Percentiles rank a stretch among this genome's conserved stretches.
These are phyloP conservation scores for Drosophila miranda DNA, from an alignment of 1,140 invertebrate genomes.

Conservation along the genomic window DNA sequence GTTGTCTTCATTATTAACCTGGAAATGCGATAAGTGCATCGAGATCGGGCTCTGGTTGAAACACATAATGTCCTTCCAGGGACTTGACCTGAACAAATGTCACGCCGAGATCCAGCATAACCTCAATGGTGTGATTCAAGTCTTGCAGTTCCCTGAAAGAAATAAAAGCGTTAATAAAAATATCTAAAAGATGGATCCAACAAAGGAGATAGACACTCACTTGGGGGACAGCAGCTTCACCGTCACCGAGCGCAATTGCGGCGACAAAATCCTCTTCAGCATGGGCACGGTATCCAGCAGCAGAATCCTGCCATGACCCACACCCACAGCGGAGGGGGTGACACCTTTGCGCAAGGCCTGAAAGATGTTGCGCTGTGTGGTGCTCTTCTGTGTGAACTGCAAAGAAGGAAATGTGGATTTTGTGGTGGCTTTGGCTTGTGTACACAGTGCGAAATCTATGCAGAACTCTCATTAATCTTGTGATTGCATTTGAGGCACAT, in stretches of 20 bases:
- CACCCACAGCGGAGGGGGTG: conserved; percentile 84
- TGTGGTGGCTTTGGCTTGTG: conserved; percentile 17
- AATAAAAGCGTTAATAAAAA: not conserved
- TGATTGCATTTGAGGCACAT: conserved; percentile 81
- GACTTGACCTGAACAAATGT: conserved; percentile 92
- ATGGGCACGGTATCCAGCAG: conserved; percentile 89
- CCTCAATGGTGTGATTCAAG: conserved; percentile 88
- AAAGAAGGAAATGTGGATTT: conserved; percentile 44
- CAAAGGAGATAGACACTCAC: conserved; percentile 35
- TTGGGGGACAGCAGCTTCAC: conserved; percentile 81
- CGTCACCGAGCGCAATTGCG: conserved; percentile 89
- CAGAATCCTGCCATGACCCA: conserved; percentile 84
- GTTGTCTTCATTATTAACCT: conserved; percentile 28
- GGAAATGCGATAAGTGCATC: conserved; percentile 73
- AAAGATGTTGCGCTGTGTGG: conserved; percentile 85
- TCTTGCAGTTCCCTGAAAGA: conserved; percentile 87
- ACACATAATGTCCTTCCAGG: conserved; percentile 90
- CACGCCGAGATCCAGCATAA: conserved; percentile 95
- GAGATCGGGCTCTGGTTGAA: conserved; percentile 91
- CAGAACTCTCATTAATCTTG: conserved; percentile 79
- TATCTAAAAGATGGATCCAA: not conserved
- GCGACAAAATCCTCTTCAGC: conserved; percentile 89
- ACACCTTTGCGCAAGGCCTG: conserved; percentile 86
- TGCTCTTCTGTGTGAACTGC: conserved; percentile 85
- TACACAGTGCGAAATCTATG: conserved; percentile 68